Conservation (phyloP, 2,888 invertebrate species). For the Ennomos erosarius region DNA sequence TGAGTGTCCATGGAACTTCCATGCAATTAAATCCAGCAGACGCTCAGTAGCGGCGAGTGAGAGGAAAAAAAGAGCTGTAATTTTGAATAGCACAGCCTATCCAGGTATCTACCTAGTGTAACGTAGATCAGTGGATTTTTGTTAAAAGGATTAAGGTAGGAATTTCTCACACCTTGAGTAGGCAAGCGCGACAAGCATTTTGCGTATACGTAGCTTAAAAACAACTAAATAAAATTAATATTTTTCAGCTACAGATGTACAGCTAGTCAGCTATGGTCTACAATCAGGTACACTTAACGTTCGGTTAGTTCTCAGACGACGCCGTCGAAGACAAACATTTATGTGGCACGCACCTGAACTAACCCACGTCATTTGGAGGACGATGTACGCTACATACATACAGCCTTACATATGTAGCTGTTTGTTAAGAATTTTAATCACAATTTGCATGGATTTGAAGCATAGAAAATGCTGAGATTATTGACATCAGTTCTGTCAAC, state of each 20-base stretch:
- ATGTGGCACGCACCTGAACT: conserved; percentile 75
- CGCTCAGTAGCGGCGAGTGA: too few relatives aligned
- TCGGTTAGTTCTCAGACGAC: conserved; percentile 25
- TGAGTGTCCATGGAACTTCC: too few relatives aligned
- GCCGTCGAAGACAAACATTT: conserved; percentile 53
- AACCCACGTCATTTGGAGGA: conserved; percentile 65
- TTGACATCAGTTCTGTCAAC: conserved; percentile 8
- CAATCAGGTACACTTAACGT: conserved; percentile 7
- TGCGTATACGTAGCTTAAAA: too few relatives aligned
- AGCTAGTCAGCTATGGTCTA: conserved; percentile 12
- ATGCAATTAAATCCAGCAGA: too few relatives aligned
- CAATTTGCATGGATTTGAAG: conserved; percentile 25
- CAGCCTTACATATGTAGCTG: conserved; percentile 15
- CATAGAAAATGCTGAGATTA: conserved; percentile 12
- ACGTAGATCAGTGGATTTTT: too few relatives aligned
- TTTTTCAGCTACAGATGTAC: not conserved
- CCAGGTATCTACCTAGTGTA: too few relatives aligned
- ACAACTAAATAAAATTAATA: too few relatives aligned
- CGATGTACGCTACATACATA: conserved; percentile 30
- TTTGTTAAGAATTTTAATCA: conserved; percentile 34
- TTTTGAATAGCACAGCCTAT: too few relatives aligned
- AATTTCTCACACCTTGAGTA: too few relatives aligned
- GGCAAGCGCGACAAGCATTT: too few relatives aligned
- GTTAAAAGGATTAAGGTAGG: too few relatives aligned
- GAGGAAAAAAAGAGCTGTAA: too few relatives aligned